Evolutionary conservation across 1,140 invertebrate species (phyloP), one percentile per base, ranked within the genome.

Genomic region (Asobara japonica): DNA sequence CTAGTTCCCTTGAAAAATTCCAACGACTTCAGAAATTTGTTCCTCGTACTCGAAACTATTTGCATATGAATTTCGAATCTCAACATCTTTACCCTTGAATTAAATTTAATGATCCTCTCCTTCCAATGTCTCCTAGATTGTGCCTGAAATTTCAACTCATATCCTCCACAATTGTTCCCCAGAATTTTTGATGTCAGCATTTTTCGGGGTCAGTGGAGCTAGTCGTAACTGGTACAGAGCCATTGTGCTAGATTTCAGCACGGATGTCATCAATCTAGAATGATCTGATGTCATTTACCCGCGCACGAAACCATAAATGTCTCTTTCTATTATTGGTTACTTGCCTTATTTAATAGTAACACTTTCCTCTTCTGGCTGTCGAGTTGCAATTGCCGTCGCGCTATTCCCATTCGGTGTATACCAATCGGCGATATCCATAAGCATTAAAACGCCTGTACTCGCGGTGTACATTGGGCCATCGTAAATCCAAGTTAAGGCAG

Each of bases 401-500:
- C 7, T 51, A 41, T 27, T 29, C 20, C 64, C 18, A 36, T 38
- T 61, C 16, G 64, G 8, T 8, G 18, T 33, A 1, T 22, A 22
- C 5, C 20, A 71, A 65, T 56, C 25, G 29, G 20, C 31, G 31
- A 71, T 71, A 60, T 38, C 27, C 29, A 27, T 36, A 18, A 29
- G 62, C 31, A 36, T 71, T 70, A 64, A 70, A 45, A 45, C 13
- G 22, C 16, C 25, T 27, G 38, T 56, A 71, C 38, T 45, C 41
- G 41, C 45, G 62, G 33, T 41, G 29, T 45, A 41, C 30, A n/a
- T 56, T 71, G 48, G 61, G 31, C 61, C 31, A 45, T 65, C 69
- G 69, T 71, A 65, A 71, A 71, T 71, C 41, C 69, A 71, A 71
- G 69, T 71, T 71, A 71, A 65, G 69, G 62, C 41, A 71, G 69